Conservation (phyloP, 2,113 vertebrate genomes). For the Sinocyclocheilus grahami region DNA sequence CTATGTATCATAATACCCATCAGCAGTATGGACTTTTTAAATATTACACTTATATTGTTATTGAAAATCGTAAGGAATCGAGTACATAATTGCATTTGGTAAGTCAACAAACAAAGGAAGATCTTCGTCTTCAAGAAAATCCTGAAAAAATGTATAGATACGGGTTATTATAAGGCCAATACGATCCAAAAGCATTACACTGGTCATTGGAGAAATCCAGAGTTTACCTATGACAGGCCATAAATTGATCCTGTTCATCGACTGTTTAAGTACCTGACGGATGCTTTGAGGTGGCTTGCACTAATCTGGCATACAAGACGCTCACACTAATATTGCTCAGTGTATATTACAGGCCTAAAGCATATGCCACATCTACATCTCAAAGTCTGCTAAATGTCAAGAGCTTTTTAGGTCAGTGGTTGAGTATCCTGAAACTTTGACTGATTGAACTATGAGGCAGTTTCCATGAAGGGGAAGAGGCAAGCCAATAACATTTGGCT, state of each 20-base stretch:
- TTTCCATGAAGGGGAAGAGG: conserved; percentile 56
- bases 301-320: conserved; percentile 32
- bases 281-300: conserved; percentile 46
- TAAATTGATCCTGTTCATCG: conserved; percentile 29
- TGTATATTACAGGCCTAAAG: conserved; percentile 58
- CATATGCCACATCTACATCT: conserved; percentile 45
- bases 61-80: conserved; percentile 42
- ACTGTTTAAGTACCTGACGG: conserved; percentile 52
- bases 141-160: conserved; percentile 47
- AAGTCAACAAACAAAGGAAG: conserved; percentile 42
- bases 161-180: conserved; percentile 33
- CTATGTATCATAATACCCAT: conserved; percentile 35
- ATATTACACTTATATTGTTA: conserved; percentile 46
- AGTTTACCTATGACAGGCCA: conserved; percentile 36
- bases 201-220: conserved; percentile 36
- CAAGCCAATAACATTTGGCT: conserved; percentile 55
- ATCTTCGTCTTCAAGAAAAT: conserved; percentile 37
- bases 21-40: conserved; percentile 39
- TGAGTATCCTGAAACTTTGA: conserved; percentile 51
- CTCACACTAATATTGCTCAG: conserved; percentile 57
- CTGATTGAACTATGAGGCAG: conserved; percentile 55
- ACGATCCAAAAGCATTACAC: conserved; percentile 43
- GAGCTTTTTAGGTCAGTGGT: conserved; percentile 40
- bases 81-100: conserved; percentile 50
- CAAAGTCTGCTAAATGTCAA: conserved; percentile 28